phyloP scores from a whole-genome alignment of 2,113 vertebrate species.

The Clarias batrachus region DNA sequence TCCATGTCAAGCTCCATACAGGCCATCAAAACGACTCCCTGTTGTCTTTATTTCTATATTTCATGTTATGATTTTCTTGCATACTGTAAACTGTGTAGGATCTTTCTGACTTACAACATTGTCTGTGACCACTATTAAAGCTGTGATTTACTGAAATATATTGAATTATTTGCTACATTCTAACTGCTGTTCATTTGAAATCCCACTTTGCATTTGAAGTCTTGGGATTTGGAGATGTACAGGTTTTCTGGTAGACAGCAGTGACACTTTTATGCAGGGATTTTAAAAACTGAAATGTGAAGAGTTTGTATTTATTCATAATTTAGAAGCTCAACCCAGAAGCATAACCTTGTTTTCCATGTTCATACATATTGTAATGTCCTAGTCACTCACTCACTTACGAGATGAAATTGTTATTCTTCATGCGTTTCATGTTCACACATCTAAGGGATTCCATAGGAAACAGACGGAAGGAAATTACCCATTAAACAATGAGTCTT shows the following conservation, averaged over 20 bases:
- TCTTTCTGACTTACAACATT: background rate
- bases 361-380: background rate
- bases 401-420: conserved; percentile 17
- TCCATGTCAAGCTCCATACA: background rate
- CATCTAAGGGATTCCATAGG: conserved; percentile 57
- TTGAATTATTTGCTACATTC: background rate
- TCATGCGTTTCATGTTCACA: conserved; percentile 60
- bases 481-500: conserved; percentile 61
- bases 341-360: background rate
- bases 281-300: background rate
- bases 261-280: background rate
- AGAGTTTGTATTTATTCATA: background rate
- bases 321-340: background rate
- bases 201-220: background rate
- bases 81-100: background rate
- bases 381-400: background rate
- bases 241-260: background rate
- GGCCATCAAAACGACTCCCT: background rate
- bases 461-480: conserved; percentile 52
- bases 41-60: background rate
- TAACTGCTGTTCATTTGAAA: background rate
- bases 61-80: background rate
- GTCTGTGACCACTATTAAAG: background rate
- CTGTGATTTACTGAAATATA: background rate
- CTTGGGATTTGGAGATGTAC: background rate